Base-by-base conservation (phyloP, 2,797 vertebrate species). In the Cynodonichthys magdalenae region DNA sequence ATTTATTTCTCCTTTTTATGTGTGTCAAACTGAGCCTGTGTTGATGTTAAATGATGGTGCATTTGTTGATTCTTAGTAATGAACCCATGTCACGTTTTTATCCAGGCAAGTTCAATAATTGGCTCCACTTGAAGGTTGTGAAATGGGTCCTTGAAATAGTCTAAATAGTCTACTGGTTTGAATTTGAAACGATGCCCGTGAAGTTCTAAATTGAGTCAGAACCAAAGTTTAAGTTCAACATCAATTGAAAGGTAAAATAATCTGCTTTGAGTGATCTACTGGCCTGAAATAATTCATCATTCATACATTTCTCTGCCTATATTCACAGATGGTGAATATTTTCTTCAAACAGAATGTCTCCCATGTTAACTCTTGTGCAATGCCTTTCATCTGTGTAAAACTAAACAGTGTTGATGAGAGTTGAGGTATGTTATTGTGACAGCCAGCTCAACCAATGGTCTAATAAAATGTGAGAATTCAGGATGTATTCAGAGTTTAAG, bases 401-500 rank as follows among this genome's bases (percentile, higher is more conserved):
- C 52, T 56, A 73, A 73, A 48, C 54, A 41, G 34, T 78, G 68
- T 71, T 79, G 64, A 74, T 3, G 60, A 69, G 55, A 39, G 68
- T 71, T 63, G 60, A 77, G 77, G 69, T 82, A 70, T 76, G 74
- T 87, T 84, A 50, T 71, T 69, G 70, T 90, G 77, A 72, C 66
- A 66, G 65, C 79, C 63, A 69, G 80, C 57, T 82, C 80, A 69
- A 71, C 59, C 52, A 60, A 81, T 44, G 70, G 70, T 80, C 78
- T 79, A 89, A 90, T 90, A 88, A 90, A 90, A 89, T 76, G 71
- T 86, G 66, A 81, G 77, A 82, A 83, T 89, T 83, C 80, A 85
- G 70, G 83, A 85, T 71, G 73, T 84, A 72, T 67, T 80, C 45
- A 48, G 75, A 45, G 70, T 19, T n/a, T 34, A 70, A 63, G 19